Percentiles rank a stretch among this genome's conserved stretches.
phyloP scores from a whole-genome alignment of 2,888 invertebrate species.

The Chrysolina americana region DNA sequence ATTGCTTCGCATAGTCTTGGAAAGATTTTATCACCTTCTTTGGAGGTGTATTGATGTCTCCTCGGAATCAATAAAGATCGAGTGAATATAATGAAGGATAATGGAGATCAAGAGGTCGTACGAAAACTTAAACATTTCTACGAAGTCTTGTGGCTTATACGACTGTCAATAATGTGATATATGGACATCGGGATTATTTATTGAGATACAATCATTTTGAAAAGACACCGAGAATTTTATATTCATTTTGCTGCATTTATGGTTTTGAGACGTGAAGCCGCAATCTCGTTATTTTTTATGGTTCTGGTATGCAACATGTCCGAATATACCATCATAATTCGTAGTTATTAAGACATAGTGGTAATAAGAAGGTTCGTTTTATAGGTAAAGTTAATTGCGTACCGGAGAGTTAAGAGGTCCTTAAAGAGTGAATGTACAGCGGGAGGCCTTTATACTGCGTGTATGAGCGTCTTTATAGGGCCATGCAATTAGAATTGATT shows the following conservation, averaged over 20 bases:
- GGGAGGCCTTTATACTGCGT: constrained; percentile 64
- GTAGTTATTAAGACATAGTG: constrained; percentile 60
- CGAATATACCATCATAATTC: constrained; percentile 50
- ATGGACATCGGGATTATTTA: constrained; percentile 31
- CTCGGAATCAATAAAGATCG: neutral
- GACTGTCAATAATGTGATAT: constrained; percentile 28
- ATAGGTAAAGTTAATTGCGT: constrained; percentile 65
- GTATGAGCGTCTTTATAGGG: constrained; percentile 66
- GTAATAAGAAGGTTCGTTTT: constrained; percentile 60
- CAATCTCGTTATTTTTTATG: constrained; percentile 51
- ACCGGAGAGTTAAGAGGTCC: constrained; percentile 64
- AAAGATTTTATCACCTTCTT: neutral
- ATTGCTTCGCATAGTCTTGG: neutral
- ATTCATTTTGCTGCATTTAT: constrained; percentile 47
- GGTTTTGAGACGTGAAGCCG: constrained; percentile 46
- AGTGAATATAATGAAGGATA: neutral
- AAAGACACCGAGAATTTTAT: constrained; percentile 45
- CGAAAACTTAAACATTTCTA: neutral
- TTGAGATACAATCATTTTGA: constrained; percentile 45
- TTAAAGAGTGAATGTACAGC: constrained; percentile 65
- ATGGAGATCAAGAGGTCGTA: constrained; percentile 17
- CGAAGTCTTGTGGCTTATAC: neutral
- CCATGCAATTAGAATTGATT: constrained; percentile 69
- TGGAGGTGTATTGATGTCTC: neutral
- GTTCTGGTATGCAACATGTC: constrained; percentile 49